phyloP scores from a whole-genome alignment of 2,113 vertebrate species.

The Lycocorax pyrrhopterus region DNA sequence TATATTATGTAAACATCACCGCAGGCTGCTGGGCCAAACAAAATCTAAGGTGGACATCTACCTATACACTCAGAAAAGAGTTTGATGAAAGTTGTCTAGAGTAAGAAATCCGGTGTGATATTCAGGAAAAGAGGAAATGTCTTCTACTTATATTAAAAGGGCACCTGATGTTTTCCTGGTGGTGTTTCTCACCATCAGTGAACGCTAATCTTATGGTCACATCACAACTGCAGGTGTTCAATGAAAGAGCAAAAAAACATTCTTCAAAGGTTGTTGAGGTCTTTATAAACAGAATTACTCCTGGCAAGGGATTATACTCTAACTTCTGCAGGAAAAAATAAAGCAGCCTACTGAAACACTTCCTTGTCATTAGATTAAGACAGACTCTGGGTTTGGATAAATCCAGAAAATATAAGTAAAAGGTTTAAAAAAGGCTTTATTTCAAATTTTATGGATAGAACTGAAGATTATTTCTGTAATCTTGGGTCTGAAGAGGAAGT shows the following conservation, averaged over 20 bases:
- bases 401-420: not conserved
- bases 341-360: not conserved
- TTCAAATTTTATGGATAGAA: not conserved
- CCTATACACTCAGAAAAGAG: not conserved
- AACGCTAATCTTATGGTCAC: not conserved
- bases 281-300: not conserved
- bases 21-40: not conserved
- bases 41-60: not conserved
- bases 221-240: not conserved
- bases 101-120: not conserved
- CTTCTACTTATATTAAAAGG: not conserved
- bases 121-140: not conserved
- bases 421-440: not conserved
- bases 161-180: not conserved
- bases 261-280: not conserved
- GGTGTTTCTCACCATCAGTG: not conserved
- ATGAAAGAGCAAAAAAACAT: not conserved
- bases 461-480: not conserved
- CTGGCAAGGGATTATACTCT: not conserved
- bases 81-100: not conserved
- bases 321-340: not conserved
- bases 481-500: not conserved
- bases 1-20: accelerated
- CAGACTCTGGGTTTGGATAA: not conserved
- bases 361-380: not conserved